Percentiles rank a stretch among this genome's conserved stretches.
These are phyloP conservation scores for Drymonia ruficornis DNA, from an alignment of 2,888 invertebrate genomes.

Conservation along the genomic window DNA sequence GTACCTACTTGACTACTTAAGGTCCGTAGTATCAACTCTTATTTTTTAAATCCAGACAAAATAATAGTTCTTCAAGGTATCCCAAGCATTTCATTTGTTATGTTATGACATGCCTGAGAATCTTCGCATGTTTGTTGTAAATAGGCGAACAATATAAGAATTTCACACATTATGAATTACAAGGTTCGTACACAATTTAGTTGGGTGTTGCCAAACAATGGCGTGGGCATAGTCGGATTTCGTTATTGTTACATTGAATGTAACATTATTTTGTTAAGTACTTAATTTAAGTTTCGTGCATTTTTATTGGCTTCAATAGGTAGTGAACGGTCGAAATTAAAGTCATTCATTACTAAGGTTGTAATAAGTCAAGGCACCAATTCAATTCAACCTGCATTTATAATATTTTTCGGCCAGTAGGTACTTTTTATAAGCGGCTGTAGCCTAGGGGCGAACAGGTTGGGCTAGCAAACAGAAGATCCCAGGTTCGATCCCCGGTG, in stretches of 20 bases:
- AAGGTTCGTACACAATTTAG: conserved; percentile 25
- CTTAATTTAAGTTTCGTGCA: not conserved
- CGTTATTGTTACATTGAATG: not conserved
- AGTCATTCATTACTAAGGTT: not conserved
- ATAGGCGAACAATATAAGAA: conserved; percentile 8
- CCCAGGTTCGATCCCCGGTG: too few species aligned
- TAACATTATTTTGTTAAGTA: not conserved
- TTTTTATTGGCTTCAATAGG: not conserved
- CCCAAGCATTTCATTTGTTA: not conserved
- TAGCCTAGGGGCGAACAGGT: too few species aligned
- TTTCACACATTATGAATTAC: conserved; percentile 31
- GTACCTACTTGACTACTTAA: too few species aligned
- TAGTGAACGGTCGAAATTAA: not conserved
- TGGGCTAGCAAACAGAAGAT: too few species aligned
- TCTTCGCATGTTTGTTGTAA: conserved; percentile 26
- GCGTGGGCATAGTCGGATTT: conserved; percentile 29
- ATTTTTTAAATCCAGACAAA: too few species aligned
- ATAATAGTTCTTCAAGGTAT: not conserved
- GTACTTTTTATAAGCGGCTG: too few species aligned
- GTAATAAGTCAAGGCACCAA: too few species aligned
- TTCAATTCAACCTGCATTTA: too few species aligned
- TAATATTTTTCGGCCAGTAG: too few species aligned
- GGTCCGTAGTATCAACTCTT: too few species aligned
- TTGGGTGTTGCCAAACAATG: conserved; percentile 11
- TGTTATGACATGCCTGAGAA: conserved; percentile 25